phyloP scores from a whole-genome alignment of 2,888 invertebrate species.

The Athetis lepigone region DNA sequence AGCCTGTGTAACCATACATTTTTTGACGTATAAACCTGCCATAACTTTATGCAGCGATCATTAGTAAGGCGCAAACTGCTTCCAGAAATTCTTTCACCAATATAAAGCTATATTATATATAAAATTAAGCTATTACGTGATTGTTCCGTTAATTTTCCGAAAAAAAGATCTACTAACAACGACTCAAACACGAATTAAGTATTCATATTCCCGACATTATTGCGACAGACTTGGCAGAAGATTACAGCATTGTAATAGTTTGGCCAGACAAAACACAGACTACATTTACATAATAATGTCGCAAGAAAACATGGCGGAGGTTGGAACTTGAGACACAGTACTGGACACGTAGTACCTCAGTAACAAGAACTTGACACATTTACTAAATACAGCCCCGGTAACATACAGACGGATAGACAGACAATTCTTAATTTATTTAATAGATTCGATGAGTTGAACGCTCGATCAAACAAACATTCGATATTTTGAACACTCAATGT shows the following conservation, averaged over 20 bases:
- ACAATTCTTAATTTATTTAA: too few species aligned
- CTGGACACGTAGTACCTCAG: too few species aligned
- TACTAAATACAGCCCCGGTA: too few species aligned
- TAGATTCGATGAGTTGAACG: neutral
- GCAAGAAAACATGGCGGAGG: neutral
- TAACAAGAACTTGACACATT: constrained; percentile 1
- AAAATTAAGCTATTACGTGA: too few species aligned
- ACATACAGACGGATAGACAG: too few species aligned
- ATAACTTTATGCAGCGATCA: too few species aligned
- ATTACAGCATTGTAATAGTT: constrained; percentile 17
- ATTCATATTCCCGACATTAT: constrained; percentile 20
- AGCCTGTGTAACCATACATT: too few species aligned
- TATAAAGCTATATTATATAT: too few species aligned
- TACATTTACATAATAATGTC: constrained; percentile 36
- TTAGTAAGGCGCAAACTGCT: too few species aligned
- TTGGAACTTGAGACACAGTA: neutral
- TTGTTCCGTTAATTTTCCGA: too few species aligned
- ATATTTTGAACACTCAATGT: constrained; percentile 19
- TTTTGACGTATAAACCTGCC: too few species aligned
- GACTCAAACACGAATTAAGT: constrained; percentile 12
- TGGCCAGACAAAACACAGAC: constrained; percentile 32
- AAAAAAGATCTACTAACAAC: neutral
- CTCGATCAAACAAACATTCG: constrained; percentile 11
- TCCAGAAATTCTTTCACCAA: too few species aligned
- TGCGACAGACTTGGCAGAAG: constrained; percentile 34